These are phyloP conservation scores for Drosophila punjabiensis DNA, from an alignment of 1,140 invertebrate genomes.

Conservation along the genomic window DNA sequence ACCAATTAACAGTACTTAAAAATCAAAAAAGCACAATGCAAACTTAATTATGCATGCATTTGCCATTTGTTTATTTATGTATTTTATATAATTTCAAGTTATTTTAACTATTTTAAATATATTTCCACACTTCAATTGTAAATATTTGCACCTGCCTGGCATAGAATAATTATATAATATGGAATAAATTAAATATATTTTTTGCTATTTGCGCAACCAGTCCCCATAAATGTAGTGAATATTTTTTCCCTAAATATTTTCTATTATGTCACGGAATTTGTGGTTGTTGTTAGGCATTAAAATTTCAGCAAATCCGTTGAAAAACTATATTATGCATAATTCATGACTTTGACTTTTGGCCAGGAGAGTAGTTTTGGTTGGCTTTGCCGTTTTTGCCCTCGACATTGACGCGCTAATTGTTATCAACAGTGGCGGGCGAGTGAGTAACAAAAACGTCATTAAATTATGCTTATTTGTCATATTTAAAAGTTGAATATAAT, in stretches of 20 bases:
- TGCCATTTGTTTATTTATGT: slow-evolving; percentile 5
- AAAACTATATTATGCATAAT: slow-evolving; percentile 51
- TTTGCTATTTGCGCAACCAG: not conserved
- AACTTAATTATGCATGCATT: slow-evolving; percentile 26
- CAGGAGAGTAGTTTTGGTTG: slow-evolving; percentile 2
- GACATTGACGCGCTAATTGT: slow-evolving; percentile 75
- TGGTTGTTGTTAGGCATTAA: slow-evolving; percentile 40
- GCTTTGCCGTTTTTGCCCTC: slow-evolving; percentile 41
- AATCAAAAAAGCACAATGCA: not conserved
- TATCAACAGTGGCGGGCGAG: slow-evolving; percentile 12
- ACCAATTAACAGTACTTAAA: slow-evolving; percentile 5
- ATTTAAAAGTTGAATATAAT: slow-evolving; percentile 54
- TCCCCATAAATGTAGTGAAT: not conserved
- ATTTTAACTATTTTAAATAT: not conserved
- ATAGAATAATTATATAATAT: slow-evolving; percentile 11
- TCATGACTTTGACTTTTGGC: slow-evolving; percentile 43
- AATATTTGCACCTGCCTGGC: slow-evolving; percentile 13
- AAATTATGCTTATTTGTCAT: slow-evolving; percentile 68
- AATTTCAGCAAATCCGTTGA: slow-evolving; percentile 64
- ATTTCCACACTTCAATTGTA: slow-evolving; percentile 18
- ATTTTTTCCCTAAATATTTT: slow-evolving; percentile 20
- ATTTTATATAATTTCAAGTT: not conserved
- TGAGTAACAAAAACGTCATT: slow-evolving; percentile 33
- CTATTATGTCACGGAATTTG: slow-evolving; percentile 39
- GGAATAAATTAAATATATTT: slow-evolving; percentile 18